Percentiles rank a stretch among this genome's conserved stretches.
Evolutionary conservation across 2,797 vertebrate genomes (phyloP).

Genomic region (Pipistrellus pygmaeus): DNA sequence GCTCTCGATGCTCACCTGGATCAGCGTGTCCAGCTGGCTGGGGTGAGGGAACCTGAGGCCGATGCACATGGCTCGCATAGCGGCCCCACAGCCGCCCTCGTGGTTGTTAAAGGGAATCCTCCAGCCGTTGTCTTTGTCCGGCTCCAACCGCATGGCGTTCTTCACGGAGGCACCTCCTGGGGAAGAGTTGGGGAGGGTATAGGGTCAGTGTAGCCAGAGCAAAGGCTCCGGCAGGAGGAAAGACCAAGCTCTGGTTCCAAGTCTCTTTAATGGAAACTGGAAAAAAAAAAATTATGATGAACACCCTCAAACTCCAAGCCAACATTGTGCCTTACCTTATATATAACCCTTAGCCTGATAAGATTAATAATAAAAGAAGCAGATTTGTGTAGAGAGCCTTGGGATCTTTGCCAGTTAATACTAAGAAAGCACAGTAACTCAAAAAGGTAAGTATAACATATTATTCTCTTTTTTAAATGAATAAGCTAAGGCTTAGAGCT

Average conservation of each 20-base stretch:
- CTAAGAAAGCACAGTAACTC: background rate
- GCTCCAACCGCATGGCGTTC: conserved; percentile 50
- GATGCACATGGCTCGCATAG: conserved; percentile 92
- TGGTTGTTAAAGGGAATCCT: conserved; percentile 84
- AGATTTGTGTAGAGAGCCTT: background rate
- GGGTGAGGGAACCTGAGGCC: conserved; percentile 88
- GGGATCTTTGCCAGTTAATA: background rate
- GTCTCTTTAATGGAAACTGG: background rate
- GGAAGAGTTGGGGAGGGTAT: fast-evolving
- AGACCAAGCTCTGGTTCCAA: background rate
- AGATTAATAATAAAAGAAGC: background rate
- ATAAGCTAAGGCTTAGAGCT: conserved; percentile 15
- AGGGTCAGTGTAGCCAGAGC: background rate
- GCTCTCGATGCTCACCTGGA: conserved; percentile 90
- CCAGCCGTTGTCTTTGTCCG: conserved; percentile 73
- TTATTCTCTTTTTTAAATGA: conserved; percentile 1
- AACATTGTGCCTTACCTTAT: background rate
- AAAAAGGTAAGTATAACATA: background rate
- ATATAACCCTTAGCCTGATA: background rate
- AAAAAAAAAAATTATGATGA: background rate
- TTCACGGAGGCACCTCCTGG: conserved; percentile 76
- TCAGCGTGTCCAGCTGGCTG: conserved; percentile 84
- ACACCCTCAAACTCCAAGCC: background rate
- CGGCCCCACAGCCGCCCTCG: conserved; percentile 90
- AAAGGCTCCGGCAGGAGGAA: background rate